These are phyloP conservation scores for Tethya wilhelma DNA, from an alignment of 37 sponge, comb jelly and placozoan species.

Conservation along the genomic window DNA sequence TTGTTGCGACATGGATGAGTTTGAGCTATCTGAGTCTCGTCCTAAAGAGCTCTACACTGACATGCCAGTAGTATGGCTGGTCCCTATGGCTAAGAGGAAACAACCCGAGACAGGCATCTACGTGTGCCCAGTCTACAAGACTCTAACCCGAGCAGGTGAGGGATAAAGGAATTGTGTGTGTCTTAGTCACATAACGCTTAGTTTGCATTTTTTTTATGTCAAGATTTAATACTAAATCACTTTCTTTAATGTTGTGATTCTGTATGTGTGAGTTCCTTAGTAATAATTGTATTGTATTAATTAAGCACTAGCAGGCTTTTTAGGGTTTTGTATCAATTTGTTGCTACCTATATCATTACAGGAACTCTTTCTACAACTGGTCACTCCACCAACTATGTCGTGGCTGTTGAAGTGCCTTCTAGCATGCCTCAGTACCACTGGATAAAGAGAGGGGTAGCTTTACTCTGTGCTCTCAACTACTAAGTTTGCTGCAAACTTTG, in stretches of 20 bases:
- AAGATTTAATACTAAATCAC: too few relatives aligned
- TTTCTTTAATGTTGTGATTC: not conserved
- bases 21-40: constrained; percentile 84
- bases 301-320: not conserved
- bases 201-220: not conserved
- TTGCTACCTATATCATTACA: constrained; percentile 8
- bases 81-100: constrained; percentile 85
- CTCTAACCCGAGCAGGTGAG: constrained; percentile 94
- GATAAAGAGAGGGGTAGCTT: constrained; percentile 92
- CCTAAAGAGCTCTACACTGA: constrained; percentile 97
- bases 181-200: not conserved
- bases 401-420: constrained; percentile 82
- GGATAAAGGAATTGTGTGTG: not conserved
- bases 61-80: constrained; percentile 92
- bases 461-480: constrained; percentile 91
- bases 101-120: constrained; percentile 84
- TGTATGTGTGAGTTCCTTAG: not conserved
- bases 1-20: constrained; percentile 67
- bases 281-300: not conserved
- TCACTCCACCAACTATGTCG: constrained; percentile 91
- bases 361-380: constrained; percentile 85
- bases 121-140: constrained; percentile 98
- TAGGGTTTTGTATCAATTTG: not conserved
- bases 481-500: constrained; percentile 1
- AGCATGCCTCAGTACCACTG: constrained; percentile 84